These are phyloP conservation scores for Tetramorium alpestre DNA, from an alignment of 1,140 invertebrate species.

Conservation along the genomic window DNA sequence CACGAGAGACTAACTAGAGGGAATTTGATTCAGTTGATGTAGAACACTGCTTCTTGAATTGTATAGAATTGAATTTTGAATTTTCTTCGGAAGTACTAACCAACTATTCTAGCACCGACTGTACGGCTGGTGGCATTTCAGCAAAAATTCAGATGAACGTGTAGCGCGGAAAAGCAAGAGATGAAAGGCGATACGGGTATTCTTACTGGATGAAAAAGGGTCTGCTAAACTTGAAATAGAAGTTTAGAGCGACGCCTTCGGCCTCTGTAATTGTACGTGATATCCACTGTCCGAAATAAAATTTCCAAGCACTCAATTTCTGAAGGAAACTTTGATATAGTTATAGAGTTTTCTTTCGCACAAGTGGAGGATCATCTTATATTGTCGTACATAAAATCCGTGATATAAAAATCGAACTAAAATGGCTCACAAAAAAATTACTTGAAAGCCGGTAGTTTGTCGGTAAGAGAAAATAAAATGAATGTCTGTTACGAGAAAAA, in stretches of 20 bases:
- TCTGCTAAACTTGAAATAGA: constrained; percentile 38
- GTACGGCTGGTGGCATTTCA: not conserved
- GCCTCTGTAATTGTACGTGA: constrained; percentile 45
- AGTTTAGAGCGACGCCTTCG: constrained; percentile 9
- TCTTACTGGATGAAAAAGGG: not conserved
- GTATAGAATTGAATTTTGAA: not conserved
- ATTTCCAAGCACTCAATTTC: constrained; percentile 9
- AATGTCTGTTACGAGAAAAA: not conserved
- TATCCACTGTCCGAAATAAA: constrained; percentile 48
- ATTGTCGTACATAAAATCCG: constrained; percentile 49
- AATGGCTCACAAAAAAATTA: constrained; percentile 11
- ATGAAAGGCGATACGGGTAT: constrained; percentile 10
- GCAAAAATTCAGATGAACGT: not conserved
- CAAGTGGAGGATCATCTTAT: constrained; percentile 39
- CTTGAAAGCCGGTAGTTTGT: not conserved
- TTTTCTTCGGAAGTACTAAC: not conserved
- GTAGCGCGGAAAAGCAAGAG: not conserved
- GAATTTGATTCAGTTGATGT: constrained; percentile 24
- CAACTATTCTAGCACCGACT: not conserved
- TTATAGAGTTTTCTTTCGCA: constrained; percentile 19
- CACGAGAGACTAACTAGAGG: not conserved
- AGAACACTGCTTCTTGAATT: constrained; percentile 2
- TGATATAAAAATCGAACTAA: constrained; percentile 31
- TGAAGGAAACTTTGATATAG: constrained; percentile 23
- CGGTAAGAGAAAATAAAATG: not conserved